Evolutionary conservation across 2,888 invertebrate species (phyloP).

Genomic region (Macrophya annulata): DNA sequence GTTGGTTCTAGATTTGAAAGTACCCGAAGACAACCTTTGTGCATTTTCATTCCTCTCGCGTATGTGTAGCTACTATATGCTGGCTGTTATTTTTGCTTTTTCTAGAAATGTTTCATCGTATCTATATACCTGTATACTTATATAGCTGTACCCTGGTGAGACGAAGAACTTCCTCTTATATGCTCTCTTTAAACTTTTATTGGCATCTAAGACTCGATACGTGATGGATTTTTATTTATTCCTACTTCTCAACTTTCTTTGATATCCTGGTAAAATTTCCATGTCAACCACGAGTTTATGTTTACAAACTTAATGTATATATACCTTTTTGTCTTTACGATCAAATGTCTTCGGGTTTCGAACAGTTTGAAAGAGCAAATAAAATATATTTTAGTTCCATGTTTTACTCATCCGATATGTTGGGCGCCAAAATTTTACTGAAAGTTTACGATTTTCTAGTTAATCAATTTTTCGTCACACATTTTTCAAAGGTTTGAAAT

Average conservation of each 20-base stretch:
- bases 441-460: not conserved
- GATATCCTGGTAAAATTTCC: constrained; percentile 9
- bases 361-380: not conserved
- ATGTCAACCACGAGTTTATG: not conserved
- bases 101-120: constrained; percentile 24
- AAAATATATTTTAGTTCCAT: not conserved
- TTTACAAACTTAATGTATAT: not conserved
- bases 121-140: not conserved
- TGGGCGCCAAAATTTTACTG: not conserved
- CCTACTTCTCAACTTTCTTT: constrained; percentile 10
- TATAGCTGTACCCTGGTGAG: not conserved
- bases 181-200: constrained; percentile 35
- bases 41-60: constrained; percentile 35
- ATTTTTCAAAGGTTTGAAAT: not conserved
- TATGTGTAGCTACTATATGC: constrained; percentile 38
- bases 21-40: constrained; percentile 37
- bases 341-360: not conserved
- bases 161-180: constrained; percentile 22
- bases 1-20: constrained; percentile 39
- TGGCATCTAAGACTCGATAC: constrained; percentile 23
- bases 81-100: constrained; percentile 24
- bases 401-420: not conserved
- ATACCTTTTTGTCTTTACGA: not conserved
- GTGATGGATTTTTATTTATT: constrained; percentile 40
- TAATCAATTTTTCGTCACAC: not conserved